These are phyloP conservation scores for Lycophotia porphyrea DNA, from an alignment of 2,888 invertebrate species.

Conservation along the genomic window DNA sequence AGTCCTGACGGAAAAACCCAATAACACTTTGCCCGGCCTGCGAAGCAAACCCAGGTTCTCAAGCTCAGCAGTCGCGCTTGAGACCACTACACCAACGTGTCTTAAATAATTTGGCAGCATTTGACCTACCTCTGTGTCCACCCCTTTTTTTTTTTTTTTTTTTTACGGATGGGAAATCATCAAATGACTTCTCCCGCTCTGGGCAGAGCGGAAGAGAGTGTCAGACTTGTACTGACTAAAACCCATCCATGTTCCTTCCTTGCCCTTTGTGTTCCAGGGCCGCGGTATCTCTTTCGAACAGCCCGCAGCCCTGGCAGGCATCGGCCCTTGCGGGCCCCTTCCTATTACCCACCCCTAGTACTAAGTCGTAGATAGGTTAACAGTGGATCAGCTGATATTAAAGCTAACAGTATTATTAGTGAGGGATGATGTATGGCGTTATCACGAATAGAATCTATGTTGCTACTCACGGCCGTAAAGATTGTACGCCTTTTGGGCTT, in stretches of 20 bases:
- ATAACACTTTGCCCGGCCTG: not conserved
- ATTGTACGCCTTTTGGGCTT: not conserved
- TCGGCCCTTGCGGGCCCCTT: no score
- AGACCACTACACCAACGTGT: not conserved
- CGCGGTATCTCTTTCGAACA: no score
- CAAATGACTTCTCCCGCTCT: no score
- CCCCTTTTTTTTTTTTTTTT: no score
- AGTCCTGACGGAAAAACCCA: not conserved
- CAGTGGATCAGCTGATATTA: slow-evolving; percentile 32
- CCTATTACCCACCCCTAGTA: not conserved
- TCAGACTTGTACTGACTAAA: no score
- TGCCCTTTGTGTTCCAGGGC: no score
- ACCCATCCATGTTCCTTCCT: no score
- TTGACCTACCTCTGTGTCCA: not conserved
- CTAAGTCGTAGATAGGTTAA: slow-evolving; percentile 12
- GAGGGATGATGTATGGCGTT: slow-evolving; percentile 47
- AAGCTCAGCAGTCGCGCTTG: not conserved
- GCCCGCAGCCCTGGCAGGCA: no score
- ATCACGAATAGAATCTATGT: slow-evolving; percentile 37
- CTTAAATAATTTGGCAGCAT: not conserved
- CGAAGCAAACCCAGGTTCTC: not conserved
- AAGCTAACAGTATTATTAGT: slow-evolving; percentile 49
- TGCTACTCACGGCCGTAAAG: slow-evolving; percentile 27
- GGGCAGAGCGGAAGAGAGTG: no score
- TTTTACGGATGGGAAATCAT: no score